Evolutionary conservation across 2,113 vertebrate genomes (phyloP).

Genomic region (Puffinus mauretanicus): DNA sequence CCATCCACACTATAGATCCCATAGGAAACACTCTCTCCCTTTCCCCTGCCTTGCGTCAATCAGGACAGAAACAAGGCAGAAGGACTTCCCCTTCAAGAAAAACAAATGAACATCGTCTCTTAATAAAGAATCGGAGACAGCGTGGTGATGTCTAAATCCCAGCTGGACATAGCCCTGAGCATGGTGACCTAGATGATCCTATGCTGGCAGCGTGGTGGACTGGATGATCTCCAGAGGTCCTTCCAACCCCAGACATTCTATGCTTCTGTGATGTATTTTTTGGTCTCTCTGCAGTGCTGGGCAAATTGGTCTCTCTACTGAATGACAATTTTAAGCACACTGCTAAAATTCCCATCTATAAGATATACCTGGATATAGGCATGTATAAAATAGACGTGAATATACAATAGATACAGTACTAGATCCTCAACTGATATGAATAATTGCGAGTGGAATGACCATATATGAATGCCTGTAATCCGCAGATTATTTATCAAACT

Average conservation of each 20-base stretch:
- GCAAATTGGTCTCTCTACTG: background rate
- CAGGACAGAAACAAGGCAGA: background rate
- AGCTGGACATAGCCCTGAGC: background rate
- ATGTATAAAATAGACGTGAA: background rate
- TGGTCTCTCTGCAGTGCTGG: background rate
- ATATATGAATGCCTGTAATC: background rate
- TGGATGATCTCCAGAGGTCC: background rate
- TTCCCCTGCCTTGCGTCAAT: background rate
- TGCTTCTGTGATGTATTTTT: background rate
- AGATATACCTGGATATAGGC: background rate
- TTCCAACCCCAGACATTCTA: background rate
- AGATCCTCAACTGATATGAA: background rate
- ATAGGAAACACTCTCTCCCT: background rate
- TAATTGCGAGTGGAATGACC: background rate
- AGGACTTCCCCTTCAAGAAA: background rate
- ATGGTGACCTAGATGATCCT: background rate
- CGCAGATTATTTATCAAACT: background rate
- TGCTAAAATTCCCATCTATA: background rate
- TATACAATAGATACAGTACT: background rate
- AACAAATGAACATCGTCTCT: background rate
- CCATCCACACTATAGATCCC: background rate
- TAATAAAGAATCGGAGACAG: background rate
- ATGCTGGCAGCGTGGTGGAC: accelerated
- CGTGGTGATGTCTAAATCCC: background rate
- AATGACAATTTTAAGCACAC: background rate